A percentile compares a stretch with the other conserved stretches of the same genome.
Conservation (phyloP, 2,888 invertebrate species). For the Rotaria socialis region DNA sequence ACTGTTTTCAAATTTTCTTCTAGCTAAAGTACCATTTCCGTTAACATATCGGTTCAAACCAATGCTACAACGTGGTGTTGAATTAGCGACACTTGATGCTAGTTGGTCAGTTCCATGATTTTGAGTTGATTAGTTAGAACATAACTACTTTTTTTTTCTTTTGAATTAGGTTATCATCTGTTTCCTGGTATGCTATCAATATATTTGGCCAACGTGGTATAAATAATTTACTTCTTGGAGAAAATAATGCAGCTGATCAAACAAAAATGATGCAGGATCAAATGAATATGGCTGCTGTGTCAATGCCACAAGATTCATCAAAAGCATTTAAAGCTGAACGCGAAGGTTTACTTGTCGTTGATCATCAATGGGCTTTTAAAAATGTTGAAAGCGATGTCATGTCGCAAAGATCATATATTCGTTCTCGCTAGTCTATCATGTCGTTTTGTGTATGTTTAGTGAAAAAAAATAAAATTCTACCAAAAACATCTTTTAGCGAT, state of each 20-base stretch:
- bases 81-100: constrained; percentile 86
- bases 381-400: constrained; percentile 39
- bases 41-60: constrained; percentile 94
- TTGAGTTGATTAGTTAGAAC: background rate
- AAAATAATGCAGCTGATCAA: constrained; percentile 95
- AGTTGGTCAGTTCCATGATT: constrained; percentile 69
- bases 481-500: background rate
- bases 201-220: constrained; percentile 96
- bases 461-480: background rate
- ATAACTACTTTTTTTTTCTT: constrained; percentile 46
- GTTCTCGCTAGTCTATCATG: background rate
- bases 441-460: background rate
- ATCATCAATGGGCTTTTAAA: constrained; percentile 44
- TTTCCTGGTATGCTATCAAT: constrained; percentile 99
- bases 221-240: constrained; percentile 90
- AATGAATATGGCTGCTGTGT: constrained; percentile 90
- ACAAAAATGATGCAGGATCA: constrained; percentile 94
- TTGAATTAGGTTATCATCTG: constrained; percentile 75
- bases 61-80: constrained; percentile 96
- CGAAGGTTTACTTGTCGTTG: constrained; percentile 39
- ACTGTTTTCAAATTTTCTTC: constrained; percentile 50
- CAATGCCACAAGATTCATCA: constrained; percentile 45
- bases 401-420: background rate
- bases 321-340: constrained; percentile 47
- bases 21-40: constrained; percentile 96